Evolutionary conservation across 2,113 vertebrate genomes (phyloP), one percentile per base, ranked within the genome.

Genomic region (Talpa occidentalis): DNA sequence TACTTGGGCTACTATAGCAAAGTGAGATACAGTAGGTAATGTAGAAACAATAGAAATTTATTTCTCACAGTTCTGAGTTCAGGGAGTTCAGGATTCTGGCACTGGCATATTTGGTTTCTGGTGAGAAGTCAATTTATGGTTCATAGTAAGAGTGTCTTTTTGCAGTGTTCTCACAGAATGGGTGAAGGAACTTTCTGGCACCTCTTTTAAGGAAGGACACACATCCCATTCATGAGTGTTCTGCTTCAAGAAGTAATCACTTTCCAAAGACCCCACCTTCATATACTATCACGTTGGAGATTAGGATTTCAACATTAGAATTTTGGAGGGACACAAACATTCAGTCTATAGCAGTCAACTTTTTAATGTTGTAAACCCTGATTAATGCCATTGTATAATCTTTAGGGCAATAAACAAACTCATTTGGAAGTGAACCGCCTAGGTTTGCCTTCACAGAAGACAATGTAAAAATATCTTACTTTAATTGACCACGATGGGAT

Each of bases 351-450:
- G 16, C 16, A 17, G 49, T 16, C 14, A 52, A 52, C 49, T 52
- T 52, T 17, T 52, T 52, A 52, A 52, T 16, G 49, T 17, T 16
- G 16, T 52, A 17, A 52, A 52, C 49, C 37, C 37, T 70, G 52
- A 83, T 64, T 42, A 37, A 24, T 84, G 54, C 32, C 47, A 28
- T 11, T 69, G 14, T 35, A 37, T 79, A 52, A 49, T 42, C 70
- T 44, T 90, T 67, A 69, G 70, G 8, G 35, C 67, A 81, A 32
- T 76, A 77, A 91, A 87, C 32, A 88, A 64, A 76, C 60, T 44
- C 32, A 28, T 89, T 77, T 74, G 19, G 69, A 86, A 92, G 72
- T 89, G 87, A 86, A 49, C 54, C 42, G 73, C 40, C n/a, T 40
- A 79, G 47, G 26, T 52, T 94, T 93, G 32, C 67, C 40, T 40